Percentiles rank a stretch among this genome's conserved stretches.
These are phyloP conservation scores for Caenorhabditis macrosperma DNA, from an alignment of 2,888 invertebrate genomes.

Conservation along the genomic window DNA sequence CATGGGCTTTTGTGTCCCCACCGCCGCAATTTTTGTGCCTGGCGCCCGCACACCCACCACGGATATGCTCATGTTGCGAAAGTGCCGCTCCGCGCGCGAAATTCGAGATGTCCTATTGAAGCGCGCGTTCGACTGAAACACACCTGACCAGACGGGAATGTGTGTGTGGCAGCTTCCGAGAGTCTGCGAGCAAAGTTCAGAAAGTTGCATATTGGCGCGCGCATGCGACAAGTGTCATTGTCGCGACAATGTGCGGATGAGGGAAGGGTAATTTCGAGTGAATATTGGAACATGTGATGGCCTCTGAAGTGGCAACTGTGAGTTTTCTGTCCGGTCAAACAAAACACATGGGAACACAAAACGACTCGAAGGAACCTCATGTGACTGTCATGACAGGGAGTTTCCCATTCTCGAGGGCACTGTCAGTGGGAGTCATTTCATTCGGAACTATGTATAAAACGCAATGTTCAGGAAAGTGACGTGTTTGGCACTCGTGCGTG, in stretches of 20 bases:
- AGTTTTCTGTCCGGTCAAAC: background rate
- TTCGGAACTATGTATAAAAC: too few species aligned
- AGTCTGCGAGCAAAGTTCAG: constrained; percentile 51
- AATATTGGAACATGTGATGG: constrained; percentile 35
- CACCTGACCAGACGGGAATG: constrained; percentile 44
- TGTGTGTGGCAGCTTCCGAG: constrained; percentile 24
- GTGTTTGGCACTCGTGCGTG: too few species aligned
- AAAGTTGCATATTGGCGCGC: constrained; percentile 49
- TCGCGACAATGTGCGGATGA: constrained; percentile 46
- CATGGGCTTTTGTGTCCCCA: constrained; percentile 45
- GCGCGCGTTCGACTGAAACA: constrained; percentile 49
- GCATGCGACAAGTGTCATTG: constrained; percentile 50
- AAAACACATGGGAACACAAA: background rate
- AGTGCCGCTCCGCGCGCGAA: constrained; percentile 14
- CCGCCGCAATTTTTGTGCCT: constrained; percentile 11
- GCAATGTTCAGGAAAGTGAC: too few species aligned
- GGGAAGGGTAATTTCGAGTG: background rate
- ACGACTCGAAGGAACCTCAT: background rate
- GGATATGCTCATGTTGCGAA: constrained; percentile 56
- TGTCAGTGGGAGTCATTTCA: too few species aligned
- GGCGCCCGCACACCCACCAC: constrained; percentile 32
- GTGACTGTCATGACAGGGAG: background rate
- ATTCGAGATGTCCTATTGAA: constrained; percentile 46
- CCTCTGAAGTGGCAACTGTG: background rate
- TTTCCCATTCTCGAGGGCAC: too few species aligned